Base-by-base conservation (phyloP, 1,140 invertebrate genomes). In the Lordiphosa stackelbergi region DNA sequence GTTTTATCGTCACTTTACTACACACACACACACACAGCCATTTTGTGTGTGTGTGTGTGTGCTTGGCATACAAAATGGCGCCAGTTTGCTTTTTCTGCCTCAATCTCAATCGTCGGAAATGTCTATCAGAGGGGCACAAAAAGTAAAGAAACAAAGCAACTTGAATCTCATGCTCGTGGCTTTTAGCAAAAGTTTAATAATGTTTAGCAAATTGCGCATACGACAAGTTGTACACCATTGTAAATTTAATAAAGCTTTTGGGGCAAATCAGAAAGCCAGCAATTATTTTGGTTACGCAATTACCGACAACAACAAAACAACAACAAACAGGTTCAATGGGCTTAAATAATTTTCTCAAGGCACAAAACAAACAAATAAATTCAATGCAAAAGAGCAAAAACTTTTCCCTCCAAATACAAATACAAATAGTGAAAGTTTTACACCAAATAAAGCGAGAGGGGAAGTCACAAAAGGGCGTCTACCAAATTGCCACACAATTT, bases 1-100 rank as follows among this genome's bases (percentile, higher is more conserved):
- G 77, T 83, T 84, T 81, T 81, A 81, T 84, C 77, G 77, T 72
- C 77, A 77, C 77, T 83, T 83, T 75, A 53, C 57, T 72, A 72
- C 68, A 69, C 71, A 75, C 59, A 63, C 38, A 47, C 53, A 36
- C n/a, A n/a, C n/a, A n/a, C 58, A 58, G 36, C 16, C 2, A 22
- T 41, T 6, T 34, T 34, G 35, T 46, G 11, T 34, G 12, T 56
- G 11, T 46, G 28, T 72, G 16, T 69, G 36, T 74, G 13, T 73
- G 72, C 51, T 64, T 59, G 73, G 73, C 74, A 83, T 83, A 83
- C 77, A 83, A 83, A 83, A 83, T 83, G 73, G 78, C 73, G 65
- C 53, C 64, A 65, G 72, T 69, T 62, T 57, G 56, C 47, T 55
- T 59, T 54, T 64, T 42, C 53, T 70, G 53, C 60, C 70, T 66